Evolutionary conservation across 2,888 invertebrate genomes (phyloP), one percentile per base, ranked within the genome.

Genomic region (Cheiracanthium punctorium): DNA sequence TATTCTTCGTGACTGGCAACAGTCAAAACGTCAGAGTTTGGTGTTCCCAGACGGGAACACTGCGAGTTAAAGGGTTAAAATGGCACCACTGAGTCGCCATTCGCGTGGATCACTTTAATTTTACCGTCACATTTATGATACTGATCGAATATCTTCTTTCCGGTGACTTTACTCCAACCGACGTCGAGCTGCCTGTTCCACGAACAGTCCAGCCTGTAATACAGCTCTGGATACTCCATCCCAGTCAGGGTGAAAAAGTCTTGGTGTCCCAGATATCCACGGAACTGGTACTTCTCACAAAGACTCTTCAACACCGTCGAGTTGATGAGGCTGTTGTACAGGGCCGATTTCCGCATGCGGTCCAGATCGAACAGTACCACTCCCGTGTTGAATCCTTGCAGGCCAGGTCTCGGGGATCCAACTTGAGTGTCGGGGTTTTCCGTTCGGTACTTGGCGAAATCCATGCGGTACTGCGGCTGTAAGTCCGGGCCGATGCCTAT

Each of bases 111-210:
- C 65, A 95, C 92, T 90, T 94, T 94, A n/a, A 94, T 93, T 82
- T 93, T 92, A 67, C 94, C 94, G 77, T 93, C 92, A 90, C 96
- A 96, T 72, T 93, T 93, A 89, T 94, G 95, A 92, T 95, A 96
- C 88, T 93, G 92, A 89, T 94, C 93, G 91, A 96, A 96, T 52
- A 95, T 93, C 89, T 94, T 94, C 30, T 93, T 93, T 89, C 95
- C 95, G 0, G 95, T 95, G 89, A 95, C 94, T 88, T 94, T 94
- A 90, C 93, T 93, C 96, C 96, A 96, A 95, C 96, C 96, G 0
- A 93, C 94, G 91, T 96, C 96, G 81, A 96, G 91, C 91, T 96
- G 96, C 74, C 95, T 93, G 91, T 96, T 96, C 94, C 96, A 96
- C 2, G 94, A 93, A 90, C 96, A 96, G 86, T 95, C 94, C 64